Evolutionary conservation across 2,797 vertebrate species (phyloP).

Genomic region (Pantherophis vulpinus): DNA sequence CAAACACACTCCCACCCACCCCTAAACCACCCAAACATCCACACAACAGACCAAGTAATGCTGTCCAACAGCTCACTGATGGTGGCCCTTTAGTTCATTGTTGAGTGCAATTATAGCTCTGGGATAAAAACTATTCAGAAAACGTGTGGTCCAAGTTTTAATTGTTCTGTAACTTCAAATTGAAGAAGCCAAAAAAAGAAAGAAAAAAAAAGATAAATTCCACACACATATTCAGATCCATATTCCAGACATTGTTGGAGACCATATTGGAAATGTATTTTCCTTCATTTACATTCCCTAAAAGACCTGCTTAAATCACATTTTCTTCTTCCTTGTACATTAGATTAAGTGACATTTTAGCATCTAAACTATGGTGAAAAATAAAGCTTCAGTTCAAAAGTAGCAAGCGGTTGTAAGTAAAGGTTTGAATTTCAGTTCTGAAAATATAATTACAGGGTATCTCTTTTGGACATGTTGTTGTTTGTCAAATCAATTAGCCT

Average conservation of each 20-base stretch:
- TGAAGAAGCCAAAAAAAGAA: not conserved
- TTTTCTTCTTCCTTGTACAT: not conserved
- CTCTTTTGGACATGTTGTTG: not conserved
- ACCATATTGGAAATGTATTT: accelerated
- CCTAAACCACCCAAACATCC: too few relatives aligned
- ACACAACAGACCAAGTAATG: too few relatives aligned
- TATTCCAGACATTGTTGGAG: not conserved
- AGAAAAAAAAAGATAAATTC: not conserved
- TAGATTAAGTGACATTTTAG: not conserved
- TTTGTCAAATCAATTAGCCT: not conserved
- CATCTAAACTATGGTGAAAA: not conserved
- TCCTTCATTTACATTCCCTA: conserved; percentile 2
- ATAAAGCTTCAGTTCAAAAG: not conserved
- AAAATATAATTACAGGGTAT: not conserved
- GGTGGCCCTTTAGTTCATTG: too few relatives aligned
- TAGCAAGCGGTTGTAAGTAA: not conserved
- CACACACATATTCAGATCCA: not conserved
- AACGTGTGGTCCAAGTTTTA: too few relatives aligned
- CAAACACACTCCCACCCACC: too few relatives aligned
- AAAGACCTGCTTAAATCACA: conserved; percentile 7
- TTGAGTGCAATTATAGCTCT: too few relatives aligned
- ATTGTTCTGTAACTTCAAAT: not conserved
- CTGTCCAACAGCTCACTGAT: too few relatives aligned
- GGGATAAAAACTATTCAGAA: too few relatives aligned
- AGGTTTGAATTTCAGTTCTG: not conserved